Base-by-base conservation (phyloP, 2,113 vertebrate genomes). In the Mormoops blainvillei region DNA sequence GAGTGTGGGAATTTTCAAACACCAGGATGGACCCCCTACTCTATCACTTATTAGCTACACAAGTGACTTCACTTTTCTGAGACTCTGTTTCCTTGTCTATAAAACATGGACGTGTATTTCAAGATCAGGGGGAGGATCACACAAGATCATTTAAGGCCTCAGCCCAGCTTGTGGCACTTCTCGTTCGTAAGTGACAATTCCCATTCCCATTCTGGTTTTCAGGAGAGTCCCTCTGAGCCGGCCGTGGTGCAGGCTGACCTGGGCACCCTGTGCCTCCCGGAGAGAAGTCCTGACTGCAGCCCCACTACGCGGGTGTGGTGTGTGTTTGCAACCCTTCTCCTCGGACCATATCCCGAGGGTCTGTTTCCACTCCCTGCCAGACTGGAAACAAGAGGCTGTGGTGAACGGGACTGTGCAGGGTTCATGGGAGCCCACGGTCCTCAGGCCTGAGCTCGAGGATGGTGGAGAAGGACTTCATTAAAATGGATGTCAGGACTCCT, bases 291-390 rank as follows among this genome's bases (percentile, higher is more conserved):
- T 0, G 0, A 28, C 18, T 1, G 1, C 31, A 19, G 11, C 6
- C 36, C 36, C 22, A 0, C 1, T 2, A 28, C 1, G 0, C 1
- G 20, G 0, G 3, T 68, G 0, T 1, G 12, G 22, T 0, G 0
- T 3, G 28, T 0, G 3, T 50, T 7, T 45, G 43, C 45, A 2
- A n/a, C 1, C 2, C 38, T 52, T 28, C 48, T 71, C 52, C 50
- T 28, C n/a, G 8, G 7, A 4, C 50, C n/a, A 1, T 36, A 38
- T 19, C 36, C 20, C 2, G 4, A n/a, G 91, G 28, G 38, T 68
- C 91, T 31, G 28, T 24, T 14, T 26, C 6, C 28, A 3, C 41
- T 2, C 18, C 38, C 78, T 3, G 15, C 28, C 43, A 5, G 2
- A 38, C 84, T 31, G 4, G 4, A 54, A 80, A 70, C 3, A 0